Percentiles rank a stretch among this genome's conserved stretches.
These are phyloP conservation scores for Carassius gibelio DNA, from an alignment of 2,113 vertebrate species.

Conservation along the genomic window DNA sequence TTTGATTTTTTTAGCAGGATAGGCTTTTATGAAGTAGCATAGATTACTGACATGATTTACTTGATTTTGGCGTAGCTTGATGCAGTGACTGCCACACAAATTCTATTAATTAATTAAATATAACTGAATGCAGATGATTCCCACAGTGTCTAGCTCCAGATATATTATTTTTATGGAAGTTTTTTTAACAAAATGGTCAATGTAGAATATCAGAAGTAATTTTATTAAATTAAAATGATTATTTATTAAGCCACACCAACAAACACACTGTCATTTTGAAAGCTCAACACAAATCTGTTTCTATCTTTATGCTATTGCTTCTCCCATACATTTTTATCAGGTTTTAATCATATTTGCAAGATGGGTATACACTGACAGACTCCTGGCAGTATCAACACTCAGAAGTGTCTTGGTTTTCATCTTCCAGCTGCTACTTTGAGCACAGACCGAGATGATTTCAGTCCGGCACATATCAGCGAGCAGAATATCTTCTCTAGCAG, in stretches of 20 bases:
- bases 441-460: slow-evolving; percentile 31
- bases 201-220: not conserved
- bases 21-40: not conserved
- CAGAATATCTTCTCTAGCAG: slow-evolving; percentile 34
- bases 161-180: not conserved
- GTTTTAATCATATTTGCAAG: not conserved
- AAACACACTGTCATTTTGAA: not conserved
- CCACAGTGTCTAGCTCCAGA: not conserved
- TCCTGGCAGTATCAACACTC: slow-evolving; percentile 2
- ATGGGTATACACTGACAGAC: not conserved
- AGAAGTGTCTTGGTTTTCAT: not conserved
- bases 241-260: not conserved
- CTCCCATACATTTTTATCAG: not conserved
- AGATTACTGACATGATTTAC: not conserved
- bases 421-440: not conserved
- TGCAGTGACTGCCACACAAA: not conserved
- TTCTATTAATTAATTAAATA: not conserved
- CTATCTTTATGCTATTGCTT: not conserved
- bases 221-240: not conserved
- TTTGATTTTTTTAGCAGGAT: not conserved
- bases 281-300: not conserved
- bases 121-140: not conserved
- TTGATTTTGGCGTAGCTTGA: not conserved
- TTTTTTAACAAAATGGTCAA: not conserved
- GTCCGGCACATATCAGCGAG: slow-evolving; percentile 27